phyloP scores from a whole-genome alignment of 2,888 invertebrate species.

The Parnassius apollo region DNA sequence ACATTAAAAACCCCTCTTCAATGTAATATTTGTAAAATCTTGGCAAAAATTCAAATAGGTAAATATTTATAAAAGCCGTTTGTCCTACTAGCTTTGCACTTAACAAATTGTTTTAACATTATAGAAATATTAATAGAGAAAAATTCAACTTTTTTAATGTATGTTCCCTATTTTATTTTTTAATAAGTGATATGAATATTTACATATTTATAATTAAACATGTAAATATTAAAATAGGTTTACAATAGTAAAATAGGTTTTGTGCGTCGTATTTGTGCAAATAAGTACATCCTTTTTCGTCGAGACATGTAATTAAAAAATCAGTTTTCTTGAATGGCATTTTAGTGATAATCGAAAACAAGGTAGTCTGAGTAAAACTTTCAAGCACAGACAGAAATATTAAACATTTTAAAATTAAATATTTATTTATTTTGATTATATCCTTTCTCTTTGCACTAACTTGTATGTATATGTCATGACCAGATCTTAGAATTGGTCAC shows the following conservation, averaged over 20 bases:
- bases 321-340: too few relatives aligned
- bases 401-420: too few relatives aligned
- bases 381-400: too few relatives aligned
- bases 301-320: too few relatives aligned
- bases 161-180: neutral
- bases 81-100: neutral
- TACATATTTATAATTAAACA: neutral
- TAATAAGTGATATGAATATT: slow-evolving; percentile 16
- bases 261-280: slow-evolving; percentile 25
- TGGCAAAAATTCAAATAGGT: slow-evolving; percentile 19
- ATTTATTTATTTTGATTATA: too few relatives aligned
- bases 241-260: slow-evolving; percentile 7
- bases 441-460: too few relatives aligned
- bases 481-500: too few relatives aligned
- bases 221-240: slow-evolving; percentile 4
- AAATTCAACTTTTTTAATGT: neutral
- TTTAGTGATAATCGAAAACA: too few relatives aligned
- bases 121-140: slow-evolving; percentile 9
- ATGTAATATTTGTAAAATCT: slow-evolving; percentile 9
- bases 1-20: neutral
- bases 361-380: too few relatives aligned
- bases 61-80: slow-evolving; percentile 24
- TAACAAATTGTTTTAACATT: slow-evolving; percentile 10
- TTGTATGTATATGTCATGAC: too few relatives aligned
- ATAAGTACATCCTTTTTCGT: neutral